phyloP scores from a whole-genome alignment of 2,113 vertebrate genomes.

The Caracal caracal region DNA sequence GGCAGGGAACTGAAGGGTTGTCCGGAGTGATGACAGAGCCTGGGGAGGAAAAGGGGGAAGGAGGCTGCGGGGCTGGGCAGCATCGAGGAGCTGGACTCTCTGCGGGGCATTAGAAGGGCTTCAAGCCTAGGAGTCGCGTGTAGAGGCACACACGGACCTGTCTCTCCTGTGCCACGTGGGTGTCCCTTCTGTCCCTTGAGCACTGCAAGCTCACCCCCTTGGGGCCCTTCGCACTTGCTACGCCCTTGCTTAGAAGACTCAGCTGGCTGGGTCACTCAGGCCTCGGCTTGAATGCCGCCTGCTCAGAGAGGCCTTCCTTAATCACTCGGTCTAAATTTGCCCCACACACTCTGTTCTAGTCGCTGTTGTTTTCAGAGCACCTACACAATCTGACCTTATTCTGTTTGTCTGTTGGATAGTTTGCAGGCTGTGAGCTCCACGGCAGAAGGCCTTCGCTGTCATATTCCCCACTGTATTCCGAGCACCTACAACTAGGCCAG shows the following conservation, averaged over 20 bases:
- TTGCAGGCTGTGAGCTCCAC: not conserved
- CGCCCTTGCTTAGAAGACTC: not conserved
- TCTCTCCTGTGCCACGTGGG: not conserved
- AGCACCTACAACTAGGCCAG: not conserved
- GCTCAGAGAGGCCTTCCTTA: not conserved
- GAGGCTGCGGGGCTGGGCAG: not conserved
- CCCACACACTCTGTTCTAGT: not conserved
- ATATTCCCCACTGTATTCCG: not conserved
- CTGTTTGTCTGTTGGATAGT: not conserved
- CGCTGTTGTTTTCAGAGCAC: not conserved
- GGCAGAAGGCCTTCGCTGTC: not conserved
- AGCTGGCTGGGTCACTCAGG: not conserved
- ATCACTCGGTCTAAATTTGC: not conserved
- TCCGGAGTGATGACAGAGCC: not conserved
- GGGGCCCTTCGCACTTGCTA: not conserved
- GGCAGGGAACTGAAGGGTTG: not conserved
- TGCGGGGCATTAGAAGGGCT: fast-evolving
- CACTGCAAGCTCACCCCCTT: not conserved
- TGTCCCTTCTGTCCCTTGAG: not conserved
- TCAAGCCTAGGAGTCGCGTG: not conserved
- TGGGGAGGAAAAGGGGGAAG: not conserved
- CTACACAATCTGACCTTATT: not conserved
- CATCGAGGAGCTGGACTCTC: fast-evolving
- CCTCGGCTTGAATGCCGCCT: not conserved
- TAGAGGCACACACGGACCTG: not conserved